phyloP scores from a whole-genome alignment of 1,140 invertebrate genomes.

The Eciton burchellii region DNA sequence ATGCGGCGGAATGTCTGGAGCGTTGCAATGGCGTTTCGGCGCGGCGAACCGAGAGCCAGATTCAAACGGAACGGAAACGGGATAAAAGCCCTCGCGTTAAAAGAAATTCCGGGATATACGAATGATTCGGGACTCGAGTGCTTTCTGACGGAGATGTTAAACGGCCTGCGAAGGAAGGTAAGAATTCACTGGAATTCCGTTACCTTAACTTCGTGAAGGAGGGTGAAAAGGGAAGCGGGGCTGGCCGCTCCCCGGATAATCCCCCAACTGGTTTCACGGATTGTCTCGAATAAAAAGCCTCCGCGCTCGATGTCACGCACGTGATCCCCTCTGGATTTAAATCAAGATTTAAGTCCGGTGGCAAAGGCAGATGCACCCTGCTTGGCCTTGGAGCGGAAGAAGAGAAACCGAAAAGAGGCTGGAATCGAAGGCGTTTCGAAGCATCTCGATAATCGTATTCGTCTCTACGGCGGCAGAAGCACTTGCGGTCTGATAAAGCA shows the following conservation, averaged over 20 bases:
- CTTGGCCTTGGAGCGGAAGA: too few species aligned
- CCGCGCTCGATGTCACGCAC: background rate
- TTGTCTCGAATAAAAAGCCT: conserved; percentile 15
- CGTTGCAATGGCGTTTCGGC: background rate
- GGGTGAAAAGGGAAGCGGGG: background rate
- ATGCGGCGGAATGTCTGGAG: background rate
- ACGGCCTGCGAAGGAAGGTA: conserved; percentile 47
- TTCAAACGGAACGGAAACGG: background rate
- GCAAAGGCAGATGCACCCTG: background rate
- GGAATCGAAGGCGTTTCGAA: too few species aligned
- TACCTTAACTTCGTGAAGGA: conserved; percentile 17
- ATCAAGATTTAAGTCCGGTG: background rate
- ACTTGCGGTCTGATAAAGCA: background rate
- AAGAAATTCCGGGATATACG: conserved; percentile 21
- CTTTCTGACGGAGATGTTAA: conserved; percentile 46
- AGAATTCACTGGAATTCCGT: conserved; percentile 29
- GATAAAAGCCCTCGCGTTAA: conserved; percentile 11
- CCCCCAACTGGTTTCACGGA: conserved; percentile 36
- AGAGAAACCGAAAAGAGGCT: background rate
- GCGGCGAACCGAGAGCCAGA: background rate
- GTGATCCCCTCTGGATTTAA: conserved; percentile 24
- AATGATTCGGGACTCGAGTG: conserved; percentile 3
- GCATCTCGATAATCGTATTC: too few species aligned
- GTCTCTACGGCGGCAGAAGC: background rate
- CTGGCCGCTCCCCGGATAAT: conserved; percentile 36